Base-by-base conservation (phyloP, 2,797 vertebrate genomes). In the Xenops minutus region DNA sequence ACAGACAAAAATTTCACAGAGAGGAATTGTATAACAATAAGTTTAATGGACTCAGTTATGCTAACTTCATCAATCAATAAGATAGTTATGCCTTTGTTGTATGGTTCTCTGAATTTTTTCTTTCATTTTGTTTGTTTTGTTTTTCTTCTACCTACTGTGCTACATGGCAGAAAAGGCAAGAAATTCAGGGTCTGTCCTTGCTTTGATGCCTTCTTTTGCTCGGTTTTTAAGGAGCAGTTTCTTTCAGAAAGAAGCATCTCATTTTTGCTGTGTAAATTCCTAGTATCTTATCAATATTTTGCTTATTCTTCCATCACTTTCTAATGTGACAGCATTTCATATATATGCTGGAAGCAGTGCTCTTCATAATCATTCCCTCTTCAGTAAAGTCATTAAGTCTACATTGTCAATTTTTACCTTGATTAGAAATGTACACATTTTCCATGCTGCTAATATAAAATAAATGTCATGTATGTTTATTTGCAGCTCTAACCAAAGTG, bases 341-440 rank as follows among this genome's bases (percentile, higher is more conserved):
- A 78, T 61, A 77, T 58, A 81, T 39, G 46, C 91, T 96, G 61
- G 58, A 92, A 97, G 91, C 95, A 68, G 30, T 41, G 75, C 30
- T 95, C 75, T 68, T 92, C 76, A 26, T 95, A 96, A 97, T 90
- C 88, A 97, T 87, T 52, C 34, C 41, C 52, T 95, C 96, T 97
- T 97, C 93, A 88, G 82, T 84, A 89, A 63, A 95, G 77, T 86
- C 92, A 95, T 97, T 97, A 96, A 75, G 75, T 63, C 63, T 84
- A 64, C 81, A 93, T 93, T 96, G 77, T 94, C 85, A 97, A 96
- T 96, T 95, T 91, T 86, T 96, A 97, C 96, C 95, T 97, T 97
- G 97, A 96, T 97, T 98, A 95, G 59, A 97, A 97, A 97, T 87
- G 91, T 87, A 93, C 48, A 84, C 68, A 95, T 94, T 97, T 98